These are phyloP conservation scores for Macrophya annulata DNA, from an alignment of 2,888 invertebrate species.

Conservation along the genomic window DNA sequence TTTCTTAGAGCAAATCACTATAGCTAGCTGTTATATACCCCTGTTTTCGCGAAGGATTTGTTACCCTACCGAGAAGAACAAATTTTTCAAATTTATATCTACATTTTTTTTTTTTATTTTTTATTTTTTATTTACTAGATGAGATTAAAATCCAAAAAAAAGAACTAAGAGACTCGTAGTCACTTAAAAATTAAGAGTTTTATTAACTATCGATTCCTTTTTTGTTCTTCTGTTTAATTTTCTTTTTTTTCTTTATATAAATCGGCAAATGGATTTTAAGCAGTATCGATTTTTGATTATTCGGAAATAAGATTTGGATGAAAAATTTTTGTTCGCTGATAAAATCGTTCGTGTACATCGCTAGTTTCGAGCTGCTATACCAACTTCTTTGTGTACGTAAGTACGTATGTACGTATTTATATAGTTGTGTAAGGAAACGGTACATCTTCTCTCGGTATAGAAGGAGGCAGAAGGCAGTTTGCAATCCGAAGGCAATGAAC, in stretches of 20 bases:
- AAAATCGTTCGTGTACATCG: constrained; percentile 32
- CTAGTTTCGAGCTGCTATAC: background rate
- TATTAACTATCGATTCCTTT: background rate
- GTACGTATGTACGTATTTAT: background rate
- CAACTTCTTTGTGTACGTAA: background rate
- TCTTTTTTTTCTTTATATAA: background rate
- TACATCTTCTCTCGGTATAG: constrained; percentile 45
- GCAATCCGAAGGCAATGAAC: constrained; percentile 4
- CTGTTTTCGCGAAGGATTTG: constrained; percentile 13
- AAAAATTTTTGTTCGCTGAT: background rate
- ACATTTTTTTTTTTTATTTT: background rate
- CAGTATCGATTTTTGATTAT: background rate
- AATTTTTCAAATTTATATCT: background rate
- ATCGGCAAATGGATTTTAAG: background rate
- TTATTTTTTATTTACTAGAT: background rate
- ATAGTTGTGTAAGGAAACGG: constrained; percentile 34
- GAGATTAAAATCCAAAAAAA: background rate
- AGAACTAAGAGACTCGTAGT: background rate
- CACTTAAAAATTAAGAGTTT: background rate
- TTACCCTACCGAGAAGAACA: constrained; percentile 8
- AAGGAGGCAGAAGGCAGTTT: constrained; percentile 24
- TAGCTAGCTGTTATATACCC: background rate
- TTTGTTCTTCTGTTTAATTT: background rate
- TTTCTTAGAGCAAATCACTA: constrained; percentile 46
- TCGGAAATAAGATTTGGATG: background rate